Base-by-base conservation (phyloP, 2,113 vertebrate genomes). In the Puma concolor region DNA sequence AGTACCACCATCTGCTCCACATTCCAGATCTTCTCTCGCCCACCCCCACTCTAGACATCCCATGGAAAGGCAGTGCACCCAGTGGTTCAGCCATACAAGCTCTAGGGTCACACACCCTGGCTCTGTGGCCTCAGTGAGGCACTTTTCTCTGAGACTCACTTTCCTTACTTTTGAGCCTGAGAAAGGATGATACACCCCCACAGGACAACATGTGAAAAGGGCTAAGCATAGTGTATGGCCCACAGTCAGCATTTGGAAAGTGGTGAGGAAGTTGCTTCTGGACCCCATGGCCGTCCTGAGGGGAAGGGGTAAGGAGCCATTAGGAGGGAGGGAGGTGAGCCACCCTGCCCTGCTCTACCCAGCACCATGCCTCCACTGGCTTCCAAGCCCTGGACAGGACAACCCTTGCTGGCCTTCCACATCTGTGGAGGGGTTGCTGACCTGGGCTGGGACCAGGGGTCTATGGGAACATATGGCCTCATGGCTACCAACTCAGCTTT, bases 231-330 rank as follows among this genome's bases (percentile, higher is more conserved):
- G 52, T 36, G 33, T 25, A 12, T 14, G 41, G 41, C 44, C 57
- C 31, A 15, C 19, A 38, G 25, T 0, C 19, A n/a, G 50, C 7
- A 14, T 48, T 60, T 23, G 10, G 52, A 44, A 44, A 36, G 25
- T 31, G 48, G 66, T 36, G 0, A 1, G 7, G 48, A 29, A 23
- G 41, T 33, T 27, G 27, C 54, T 41, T 77, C 60, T 44, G 23
- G 67, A 17, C 25, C 36, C 60, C 71, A 36, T 2, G 54, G 38
- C 16, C 36, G 0, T 5, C 36, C 52, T 0, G 1, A 81, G 33
- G n/a, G 33, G 29, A 48, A 23, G 29, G 7, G 19, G 44, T 48
- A 48, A 44, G 38, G 63, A 76, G 11, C 27, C 52, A 13, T 21
- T 1, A 4, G 54, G 48, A 79, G 14, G 4, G 1, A 72, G 86